Base-by-base conservation (phyloP, 2,797 vertebrate species). In the Taenioides sp. region DNA sequence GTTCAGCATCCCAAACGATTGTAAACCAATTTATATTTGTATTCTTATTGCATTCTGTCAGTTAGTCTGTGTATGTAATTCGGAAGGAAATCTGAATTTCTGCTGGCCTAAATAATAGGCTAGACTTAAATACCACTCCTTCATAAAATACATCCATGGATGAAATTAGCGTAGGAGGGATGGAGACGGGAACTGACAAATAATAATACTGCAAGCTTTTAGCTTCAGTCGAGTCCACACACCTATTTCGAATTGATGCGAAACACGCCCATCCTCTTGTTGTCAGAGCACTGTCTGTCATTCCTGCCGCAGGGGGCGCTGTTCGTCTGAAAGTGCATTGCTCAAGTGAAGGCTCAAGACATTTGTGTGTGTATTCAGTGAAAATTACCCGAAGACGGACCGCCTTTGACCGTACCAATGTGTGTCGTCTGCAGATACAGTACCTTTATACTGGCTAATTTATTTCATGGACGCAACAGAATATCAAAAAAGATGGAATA, bases 401-500 rank as follows among this genome's bases (percentile, higher is more conserved):
- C 66, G 84, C 75, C 84, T 88, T 79, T 77, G 67, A 79, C 85
- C 87, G 84, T 80, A 80, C 90, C 83, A 84, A 92, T 91, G 91
- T 88, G 82, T 89, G 85, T 81, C 78, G 82, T 70, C 75, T 74
- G 55, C 75, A 75, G 78, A 80, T 83, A 78, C 75, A 67, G 20
- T 0, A 22, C 47, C 2, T 4, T 65, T 64, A 80, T 59, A 64
- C 82, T 27, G 57, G 71, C 80, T 83, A 86, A 82, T 86, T 84
- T 87, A 78, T 88, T 88, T 77, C 78, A 75, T 74, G 86, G 90
- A 85, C 82, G 63, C 80, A 59, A 76, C 65, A 60, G 72, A 28
- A 14, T 40, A 34, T 68, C 78, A 73, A 90, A 71, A 83, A 93
- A 91, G 90, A 89, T 79, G 91, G 90, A 91, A 90, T 94, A 92